Percentiles rank a stretch among this genome's conserved stretches.
Conservation (phyloP, 2,113 vertebrate genomes). For the Coracopsis vasa region DNA sequence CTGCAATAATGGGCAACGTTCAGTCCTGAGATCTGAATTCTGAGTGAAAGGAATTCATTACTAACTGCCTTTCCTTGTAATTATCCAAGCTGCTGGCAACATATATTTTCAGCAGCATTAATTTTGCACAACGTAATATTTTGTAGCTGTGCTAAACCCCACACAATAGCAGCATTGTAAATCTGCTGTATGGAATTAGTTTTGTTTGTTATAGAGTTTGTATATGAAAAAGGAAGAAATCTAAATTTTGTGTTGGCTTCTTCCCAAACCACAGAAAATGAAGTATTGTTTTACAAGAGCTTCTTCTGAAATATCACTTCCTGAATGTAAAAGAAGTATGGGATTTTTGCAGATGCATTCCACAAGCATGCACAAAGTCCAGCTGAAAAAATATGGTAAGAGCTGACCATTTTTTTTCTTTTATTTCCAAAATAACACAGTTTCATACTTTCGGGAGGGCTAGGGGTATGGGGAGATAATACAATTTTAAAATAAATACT, state of each 20-base stretch:
- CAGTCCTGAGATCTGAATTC: constrained; percentile 72
- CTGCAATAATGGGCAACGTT: constrained; percentile 77
- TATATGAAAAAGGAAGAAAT: constrained; percentile 61
- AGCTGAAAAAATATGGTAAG: constrained; percentile 61
- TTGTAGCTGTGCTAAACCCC: constrained; percentile 52
- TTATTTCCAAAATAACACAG: background rate
- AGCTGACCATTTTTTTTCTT: background rate
- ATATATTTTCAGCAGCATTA: constrained; percentile 63
- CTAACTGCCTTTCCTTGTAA: constrained; percentile 68
- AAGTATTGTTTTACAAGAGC: constrained; percentile 63
- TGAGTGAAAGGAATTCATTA: constrained; percentile 74
- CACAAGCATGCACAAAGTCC: background rate
- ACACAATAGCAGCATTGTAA: constrained; percentile 61
- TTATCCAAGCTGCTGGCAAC: constrained; percentile 62
- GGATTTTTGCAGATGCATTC: constrained; percentile 28
- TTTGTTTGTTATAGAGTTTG: constrained; percentile 62
- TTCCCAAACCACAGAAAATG: constrained; percentile 63
- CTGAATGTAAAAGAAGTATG: constrained; percentile 7
- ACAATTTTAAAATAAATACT: background rate
- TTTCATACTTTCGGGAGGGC: background rate
- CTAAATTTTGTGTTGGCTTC: constrained; percentile 69
- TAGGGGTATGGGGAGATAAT: background rate
- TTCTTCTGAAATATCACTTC: constrained; percentile 63
- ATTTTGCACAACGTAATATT: constrained; percentile 68
- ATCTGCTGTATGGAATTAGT: constrained; percentile 46